A percentile compares a stretch with the other conserved stretches of the same genome.
These are phyloP conservation scores for Muscina levida DNA, from an alignment of 2,888 invertebrate genomes.

Conservation along the genomic window DNA sequence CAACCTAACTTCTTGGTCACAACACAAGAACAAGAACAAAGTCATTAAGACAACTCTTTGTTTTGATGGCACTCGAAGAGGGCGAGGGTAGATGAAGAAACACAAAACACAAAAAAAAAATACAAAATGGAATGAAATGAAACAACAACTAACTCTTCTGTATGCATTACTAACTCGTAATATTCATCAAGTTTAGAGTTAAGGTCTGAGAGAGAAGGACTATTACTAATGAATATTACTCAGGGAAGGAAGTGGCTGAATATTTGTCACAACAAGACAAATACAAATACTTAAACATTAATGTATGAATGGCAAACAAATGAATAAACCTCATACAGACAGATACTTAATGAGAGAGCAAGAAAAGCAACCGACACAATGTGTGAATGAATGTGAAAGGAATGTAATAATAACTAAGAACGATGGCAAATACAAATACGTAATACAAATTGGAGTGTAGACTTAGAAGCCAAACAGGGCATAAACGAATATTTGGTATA, in stretches of 20 bases:
- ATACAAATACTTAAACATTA: constrained; percentile 30
- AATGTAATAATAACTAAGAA: too few species aligned
- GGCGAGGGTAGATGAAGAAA: too few species aligned
- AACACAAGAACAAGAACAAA: constrained; percentile 27
- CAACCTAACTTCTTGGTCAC: background rate
- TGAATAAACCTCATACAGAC: background rate
- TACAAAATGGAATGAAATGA: background rate
- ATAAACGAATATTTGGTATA: too few species aligned
- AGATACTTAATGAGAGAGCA: too few species aligned
- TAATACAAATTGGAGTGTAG: too few species aligned
- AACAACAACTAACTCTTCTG: too few species aligned
- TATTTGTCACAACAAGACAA: constrained; percentile 29
- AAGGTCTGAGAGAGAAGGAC: background rate
- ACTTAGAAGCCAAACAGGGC: too few species aligned
- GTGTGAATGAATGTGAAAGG: background rate
- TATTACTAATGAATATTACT: constrained; percentile 21
- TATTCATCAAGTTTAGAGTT: constrained; percentile 2
- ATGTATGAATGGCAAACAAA: constrained; percentile 11
- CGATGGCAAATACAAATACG: too few species aligned
- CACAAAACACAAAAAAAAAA: background rate
- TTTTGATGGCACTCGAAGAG: too few species aligned
- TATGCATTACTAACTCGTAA: background rate
- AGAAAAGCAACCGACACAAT: background rate
- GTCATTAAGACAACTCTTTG: constrained; percentile 37
- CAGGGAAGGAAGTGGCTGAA: background rate